Percentiles rank a stretch among this genome's conserved stretches.
Conservation (phyloP, 2,797 vertebrate genomes). For the Semotilus atromaculatus region DNA sequence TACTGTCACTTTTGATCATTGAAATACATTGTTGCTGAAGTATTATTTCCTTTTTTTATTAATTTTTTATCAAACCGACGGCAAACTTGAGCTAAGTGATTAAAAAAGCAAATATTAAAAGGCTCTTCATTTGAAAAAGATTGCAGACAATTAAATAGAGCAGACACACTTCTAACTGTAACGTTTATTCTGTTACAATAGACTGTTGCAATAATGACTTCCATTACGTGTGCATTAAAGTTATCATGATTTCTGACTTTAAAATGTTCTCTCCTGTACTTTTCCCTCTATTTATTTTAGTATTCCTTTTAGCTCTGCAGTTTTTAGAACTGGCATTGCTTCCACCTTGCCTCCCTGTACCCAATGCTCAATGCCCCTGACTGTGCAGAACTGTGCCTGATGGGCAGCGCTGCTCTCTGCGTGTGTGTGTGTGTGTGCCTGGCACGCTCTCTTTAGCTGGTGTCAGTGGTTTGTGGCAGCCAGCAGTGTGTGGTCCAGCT, state of each 20-base stretch:
- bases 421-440: slow-evolving; percentile 44
- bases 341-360: slow-evolving; percentile 18
- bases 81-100: neutral
- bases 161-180: neutral
- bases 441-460: slow-evolving; percentile 24
- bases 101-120: too few relatives aligned
- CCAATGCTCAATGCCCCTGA: slow-evolving; percentile 1
- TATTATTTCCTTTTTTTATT: too few relatives aligned
- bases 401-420: slow-evolving; percentile 11
- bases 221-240: neutral
- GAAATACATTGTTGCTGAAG: neutral
- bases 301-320: slow-evolving; percentile 21
- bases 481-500: slow-evolving; percentile 46
- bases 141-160: neutral
- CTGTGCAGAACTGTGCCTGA: slow-evolving; percentile 11
- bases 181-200: neutral
- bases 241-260: neutral
- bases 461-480: slow-evolving; percentile 36
- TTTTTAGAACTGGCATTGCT: slow-evolving; percentile 30
- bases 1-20: neutral
- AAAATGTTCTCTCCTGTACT: neutral
- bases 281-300: neutral
- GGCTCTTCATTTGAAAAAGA: neutral
- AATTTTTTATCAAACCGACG: too few relatives aligned
- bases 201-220: neutral